These are phyloP conservation scores for human DNA, from an alignment of 2,113 vertebrate genomes.

Conservation along the genomic window GRCh38 chr3:98665001-98665500, in stretches of 20 bases:
- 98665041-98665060: background rate
- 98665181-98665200: background rate
- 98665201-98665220: background rate
- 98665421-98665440: background rate
- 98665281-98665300: background rate
- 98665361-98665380: background rate
- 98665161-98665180: background rate
- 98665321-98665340: background rate
- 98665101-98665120: background rate
- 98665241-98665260: background rate
- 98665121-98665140: background rate
- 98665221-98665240: background rate
- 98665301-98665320: background rate
- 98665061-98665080: background rate
- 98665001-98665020: background rate
- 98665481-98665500: background rate
- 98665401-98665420: background rate
- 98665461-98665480: slow-evolving; percentile 16
- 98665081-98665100: background rate
- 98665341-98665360: background rate
- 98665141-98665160: background rate
- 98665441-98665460: background rate
- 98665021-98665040: background rate
- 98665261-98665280: background rate
- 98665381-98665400: background rate